Base-by-base conservation (phyloP, 2,888 invertebrate genomes). In the Tinea pellionella region DNA sequence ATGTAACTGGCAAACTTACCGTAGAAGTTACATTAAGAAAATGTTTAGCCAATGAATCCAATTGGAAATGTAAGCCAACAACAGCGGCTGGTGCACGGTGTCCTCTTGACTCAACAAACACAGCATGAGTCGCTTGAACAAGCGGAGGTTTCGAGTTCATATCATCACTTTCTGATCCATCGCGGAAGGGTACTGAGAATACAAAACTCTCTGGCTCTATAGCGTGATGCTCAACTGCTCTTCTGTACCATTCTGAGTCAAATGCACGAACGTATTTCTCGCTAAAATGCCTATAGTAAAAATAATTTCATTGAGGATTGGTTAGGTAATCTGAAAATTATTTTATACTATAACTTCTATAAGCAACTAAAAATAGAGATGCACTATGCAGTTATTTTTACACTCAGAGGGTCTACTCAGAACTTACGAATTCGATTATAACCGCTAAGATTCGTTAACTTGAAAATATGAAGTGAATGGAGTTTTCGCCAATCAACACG, bases 181-280 rank as follows among this genome's bases (percentile, higher is more conserved):
- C 92, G 68, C 94, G 92, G 75, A 94, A 94, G 0, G 94, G 94
- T 30, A 95, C 94, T 56, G 96, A 96, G 79, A 94, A 97, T 0
- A 97, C 96, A 75, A 96, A 97, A 74, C 96, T 95, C 69, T 96
- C 94, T 0, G 94, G 93, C 68, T 96, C 95, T 59, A 95, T 90
- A 0, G 91, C 85, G 72, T 96, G 94, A 69, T 96, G 96, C 74
- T 97, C 96, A 0, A 97, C 95, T 0, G 97, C 96, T 60, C 97
- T 89, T 66, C 93, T 93, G 74, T 96, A 97, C 96, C 96, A 97
- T 37, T 94, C 90, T 62, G 94, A 93, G 71, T 97, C 96, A 82
- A 94, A 94, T 0, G 96, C 95, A 63, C 93, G 88, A 0, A 92
- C 90, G 73, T 96, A 93, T 62, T 89, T 90, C 67, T 95, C 94